Conservation (phyloP, 2,888 invertebrate genomes). For the Atethmia centrago region DNA sequence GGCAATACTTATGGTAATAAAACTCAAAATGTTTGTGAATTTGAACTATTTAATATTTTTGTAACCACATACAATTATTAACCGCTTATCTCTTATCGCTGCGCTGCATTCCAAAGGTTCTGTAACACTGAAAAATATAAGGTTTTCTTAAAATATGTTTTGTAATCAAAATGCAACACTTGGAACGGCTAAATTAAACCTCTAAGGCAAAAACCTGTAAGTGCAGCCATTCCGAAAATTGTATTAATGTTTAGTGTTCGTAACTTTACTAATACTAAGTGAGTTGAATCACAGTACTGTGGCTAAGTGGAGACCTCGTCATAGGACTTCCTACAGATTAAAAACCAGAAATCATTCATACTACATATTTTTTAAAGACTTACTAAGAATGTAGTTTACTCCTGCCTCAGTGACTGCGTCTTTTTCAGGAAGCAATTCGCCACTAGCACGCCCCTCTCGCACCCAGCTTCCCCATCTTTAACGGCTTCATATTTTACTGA, state of each 20-base stretch:
- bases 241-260: background rate
- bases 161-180: background rate
- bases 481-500: conserved; percentile 8
- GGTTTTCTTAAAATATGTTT: background rate
- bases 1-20: background rate
- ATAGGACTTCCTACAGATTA: too few species aligned
- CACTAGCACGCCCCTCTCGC: conserved; percentile 8
- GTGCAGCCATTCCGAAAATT: background rate
- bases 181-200: background rate
- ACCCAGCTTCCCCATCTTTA: conserved; percentile 27
- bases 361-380: background rate
- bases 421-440: conserved; percentile 14
- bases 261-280: background rate
- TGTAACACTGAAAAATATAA: background rate
- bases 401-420: too few species aligned
- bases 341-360: too few species aligned
- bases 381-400: background rate
- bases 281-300: too few species aligned
- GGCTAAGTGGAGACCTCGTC: too few species aligned
- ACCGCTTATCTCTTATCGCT: background rate
- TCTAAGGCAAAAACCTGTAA: background rate
- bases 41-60: background rate
- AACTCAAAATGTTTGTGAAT: background rate
- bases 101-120: background rate
- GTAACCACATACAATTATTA: too few species aligned